Evolutionary conservation across 2,797 vertebrate species (phyloP), one percentile per base, ranked within the genome.

Genomic region (Anguilla pacifica): DNA sequence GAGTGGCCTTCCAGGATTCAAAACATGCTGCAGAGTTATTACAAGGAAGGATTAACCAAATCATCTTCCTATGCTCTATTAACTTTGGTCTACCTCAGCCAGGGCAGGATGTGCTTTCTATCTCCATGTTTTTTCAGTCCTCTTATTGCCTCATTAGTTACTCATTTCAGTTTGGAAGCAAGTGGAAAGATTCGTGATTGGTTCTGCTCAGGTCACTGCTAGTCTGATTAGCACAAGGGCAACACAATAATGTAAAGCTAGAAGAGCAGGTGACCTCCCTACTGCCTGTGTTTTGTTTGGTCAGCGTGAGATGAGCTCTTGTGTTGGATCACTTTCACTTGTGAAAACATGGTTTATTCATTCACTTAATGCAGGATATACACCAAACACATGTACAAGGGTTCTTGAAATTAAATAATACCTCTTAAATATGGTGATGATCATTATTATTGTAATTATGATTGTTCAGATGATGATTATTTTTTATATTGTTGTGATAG

Each of bases 21-120:
- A 96, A 96, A 89, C 90, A 91, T 91, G 88, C 35, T 91, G 89
- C 90, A 19, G 93, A 94, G 90, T 95, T 95, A 85, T 94, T 92
- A 93, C 90, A 95, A 87, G 79, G 87, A 49, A 88, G 92, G 92
- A 93, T 95, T 95, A 96, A 93, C 89, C 95, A 96, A 96, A 96
- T 95, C 89, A 86, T 86, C 88, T 39, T 89, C 86, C 87, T 91
- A 94, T 90, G 94, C 93, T 94, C 94, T 15, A 93, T 95, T 95
- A 95, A 86, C 55, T 89, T 92, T 89, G 89, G 88, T 88, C 86
- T 88, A 87, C 86, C 88, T 89, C 77, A 87, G 87, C 81, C 46
- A 5, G 64, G 46, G 83, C 2, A 25, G 64, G 89, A 86, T 87
- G 83, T 87, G 87, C 86, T 89, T 72, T 25, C 17, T 51, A 57